Percentiles rank a stretch among this genome's conserved stretches.
These are phyloP conservation scores for Drosophila teissieri DNA, from an alignment of 1,140 invertebrate species.

Conservation along the genomic window DNA sequence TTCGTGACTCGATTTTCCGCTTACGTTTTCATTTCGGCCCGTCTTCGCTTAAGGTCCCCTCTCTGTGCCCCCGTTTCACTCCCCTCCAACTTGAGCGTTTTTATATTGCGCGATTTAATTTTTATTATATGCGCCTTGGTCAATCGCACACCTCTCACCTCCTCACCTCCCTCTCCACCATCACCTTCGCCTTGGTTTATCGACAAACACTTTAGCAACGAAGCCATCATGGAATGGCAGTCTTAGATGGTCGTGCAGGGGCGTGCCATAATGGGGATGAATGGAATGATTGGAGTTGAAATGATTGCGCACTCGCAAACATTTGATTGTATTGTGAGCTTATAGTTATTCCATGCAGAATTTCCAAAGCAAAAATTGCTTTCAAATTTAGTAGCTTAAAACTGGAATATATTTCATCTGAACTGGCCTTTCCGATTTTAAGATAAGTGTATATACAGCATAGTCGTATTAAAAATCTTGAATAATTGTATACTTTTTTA, in stretches of 20 bases:
- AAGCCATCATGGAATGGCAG: constrained; percentile 53
- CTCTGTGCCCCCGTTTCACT: constrained; percentile 3
- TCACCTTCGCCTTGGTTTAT: constrained; percentile 69
- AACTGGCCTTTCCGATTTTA: no score
- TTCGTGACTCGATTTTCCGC: constrained; percentile 77
- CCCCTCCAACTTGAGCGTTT: constrained; percentile 54
- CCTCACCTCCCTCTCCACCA: not conserved
- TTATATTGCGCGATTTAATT: constrained; percentile 80
- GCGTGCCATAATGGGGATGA: not conserved
- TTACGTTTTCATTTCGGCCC: constrained; percentile 63
- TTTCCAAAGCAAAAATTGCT: no score
- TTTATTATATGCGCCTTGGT: constrained; percentile 78
- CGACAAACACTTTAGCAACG: constrained; percentile 72
- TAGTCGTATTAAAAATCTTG: no score
- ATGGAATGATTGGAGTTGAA: not conserved
- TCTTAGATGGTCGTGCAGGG: constrained; percentile 37
- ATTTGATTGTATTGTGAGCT: no score
- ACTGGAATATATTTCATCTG: no score
- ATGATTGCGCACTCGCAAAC: no score
- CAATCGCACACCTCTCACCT: constrained; percentile 53
- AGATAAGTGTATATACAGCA: no score
- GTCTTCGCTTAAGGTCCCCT: constrained; percentile 5
- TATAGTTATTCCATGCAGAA: no score
- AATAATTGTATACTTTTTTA: no score
- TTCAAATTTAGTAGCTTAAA: no score